Base-by-base conservation (phyloP, 2,113 vertebrate genomes). In the Centropristis striata region DNA sequence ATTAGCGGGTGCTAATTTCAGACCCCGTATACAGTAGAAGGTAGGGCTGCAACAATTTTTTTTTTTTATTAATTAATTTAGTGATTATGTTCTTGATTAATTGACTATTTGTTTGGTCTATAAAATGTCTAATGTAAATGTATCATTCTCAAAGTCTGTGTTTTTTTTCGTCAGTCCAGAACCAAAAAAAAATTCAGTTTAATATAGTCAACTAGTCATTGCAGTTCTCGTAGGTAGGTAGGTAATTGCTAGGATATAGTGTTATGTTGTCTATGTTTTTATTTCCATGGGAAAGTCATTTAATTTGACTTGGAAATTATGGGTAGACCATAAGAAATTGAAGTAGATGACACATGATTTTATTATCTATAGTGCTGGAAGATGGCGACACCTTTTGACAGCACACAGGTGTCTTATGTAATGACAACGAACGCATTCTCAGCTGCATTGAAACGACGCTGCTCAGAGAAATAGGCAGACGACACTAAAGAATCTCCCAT, bases 401-500 rank as follows among this genome's bases (percentile, higher is more conserved):
- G 8, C 27, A 25, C 32, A 28, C 16, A 20, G 2, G 10, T 14
- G 5, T 53, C 5, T 53, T 15, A 1, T 14, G 20, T 8, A 18
- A 13, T 42, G 15, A 51, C 0, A 80, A 39, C 28, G 71, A 32
- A 8, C n/a, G 8, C 9, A 7, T 36, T 14, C 42, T 42, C 55
- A 59, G 11, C 9, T 20, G 16, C 20, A 12, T 9, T 67, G 1
- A 78, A 50, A 21, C 37, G 2, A 20, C 37, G 42, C 53, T 25
- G 15, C 36, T 54, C 25, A 16, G 25, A 55, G 18, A 58, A 63
- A 66, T 41, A 51, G 25, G n/a, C 47, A 4, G 0, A 46, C 8
- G 60, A 5, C 20, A 61, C 23, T 37, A 14, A 16, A 66, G 60
- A 23, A 44, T 78, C 54, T 78, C 54, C 78, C 50, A 71, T 90